Evolutionary conservation across 1,140 invertebrate genomes (phyloP).

Genomic region (Hycleus cichorii): DNA sequence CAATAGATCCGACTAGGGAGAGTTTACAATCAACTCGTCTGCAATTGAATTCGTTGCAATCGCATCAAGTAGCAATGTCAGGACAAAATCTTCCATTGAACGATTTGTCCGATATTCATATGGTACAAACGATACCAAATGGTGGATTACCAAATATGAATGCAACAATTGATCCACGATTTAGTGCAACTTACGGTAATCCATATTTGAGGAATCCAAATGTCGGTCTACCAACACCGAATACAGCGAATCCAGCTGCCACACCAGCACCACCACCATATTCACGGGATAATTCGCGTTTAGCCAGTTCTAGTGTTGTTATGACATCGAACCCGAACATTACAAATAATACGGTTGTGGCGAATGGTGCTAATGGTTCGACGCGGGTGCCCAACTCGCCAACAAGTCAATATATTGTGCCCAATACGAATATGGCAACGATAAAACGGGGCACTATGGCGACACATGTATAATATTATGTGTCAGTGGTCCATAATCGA

Average conservation of each 20-base stretch:
- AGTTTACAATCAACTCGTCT: constrained; percentile 42
- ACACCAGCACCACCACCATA: constrained; percentile 73
- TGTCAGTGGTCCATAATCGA: not conserved
- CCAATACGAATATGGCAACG: constrained; percentile 41
- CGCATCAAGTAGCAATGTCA: constrained; percentile 33
- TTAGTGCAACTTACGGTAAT: constrained; percentile 82
- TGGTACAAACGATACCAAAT: constrained; percentile 43
- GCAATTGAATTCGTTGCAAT: constrained; percentile 40
- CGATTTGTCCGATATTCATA: constrained; percentile 35
- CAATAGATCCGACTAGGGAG: constrained; percentile 45
- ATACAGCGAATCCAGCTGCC: constrained; percentile 66
- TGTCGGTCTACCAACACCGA: constrained; percentile 42
- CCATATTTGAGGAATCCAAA: constrained; percentile 66
- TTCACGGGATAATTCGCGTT: constrained; percentile 34
- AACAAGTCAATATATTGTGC: constrained; percentile 45
- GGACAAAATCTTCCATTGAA: constrained; percentile 31
- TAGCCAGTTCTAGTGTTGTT: constrained; percentile 26
- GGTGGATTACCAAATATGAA: constrained; percentile 47
- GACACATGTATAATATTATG: constrained; percentile 50
- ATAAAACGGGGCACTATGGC: constrained; percentile 54
- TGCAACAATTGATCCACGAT: constrained; percentile 65
- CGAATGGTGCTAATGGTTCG: constrained; percentile 42
- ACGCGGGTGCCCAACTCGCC: constrained; percentile 44
- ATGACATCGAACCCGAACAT: constrained; percentile 37
- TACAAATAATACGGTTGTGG: constrained; percentile 30